Base-by-base conservation (phyloP, 2,888 invertebrate genomes). In the Epicampocera succincta region DNA sequence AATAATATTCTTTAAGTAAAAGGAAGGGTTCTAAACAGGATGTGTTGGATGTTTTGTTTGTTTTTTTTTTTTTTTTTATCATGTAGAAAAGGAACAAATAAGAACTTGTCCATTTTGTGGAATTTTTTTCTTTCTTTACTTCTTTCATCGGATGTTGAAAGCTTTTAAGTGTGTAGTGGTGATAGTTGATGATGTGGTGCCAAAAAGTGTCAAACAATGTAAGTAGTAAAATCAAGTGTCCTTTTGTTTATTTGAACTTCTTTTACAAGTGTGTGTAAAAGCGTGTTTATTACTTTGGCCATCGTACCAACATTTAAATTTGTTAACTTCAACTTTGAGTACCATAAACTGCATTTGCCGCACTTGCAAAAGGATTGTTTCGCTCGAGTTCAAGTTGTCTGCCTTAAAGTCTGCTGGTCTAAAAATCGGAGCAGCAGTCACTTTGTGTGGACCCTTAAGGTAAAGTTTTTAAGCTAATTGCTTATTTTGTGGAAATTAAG, bases 401-500 rank as follows among this genome's bases (percentile, higher is more conserved):
- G 82, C 82, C 82, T 60, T 17, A 33, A 72, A 75, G 82, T 82
- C 82, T 82, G 50, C 74, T 66, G 58, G 69, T 54, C 66, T 38
- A 13, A 44, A 50, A 56, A 56, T 63, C 68, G 79, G 77, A 83
- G 63, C 40, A 68, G 48, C 56, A 73, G 42, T 60, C 52, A 87
- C 86, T 87, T 86, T 88, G 88, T 89, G 88, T 89, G 87, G 89
- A 88, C 89, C 89, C 89, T 89, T 87, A 87, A 89, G 85, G 88
- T 88, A 89, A 89, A 89, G 87, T 89, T 89, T 82, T 85, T 81
- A 86, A 89, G 89, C 89, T 89, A 89, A 89, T 89, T 89, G 89
- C 86, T 89, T 89, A 90, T 89, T 89, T 89, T 89, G 89, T 89
- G 89, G 90, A 89, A 89, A 89, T 89, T 89, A 89, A 89, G 89